Evolutionary conservation across 2,797 vertebrate genomes (phyloP), one percentile per base, ranked within the genome.

Genomic region (Oryzias sinensis): DNA sequence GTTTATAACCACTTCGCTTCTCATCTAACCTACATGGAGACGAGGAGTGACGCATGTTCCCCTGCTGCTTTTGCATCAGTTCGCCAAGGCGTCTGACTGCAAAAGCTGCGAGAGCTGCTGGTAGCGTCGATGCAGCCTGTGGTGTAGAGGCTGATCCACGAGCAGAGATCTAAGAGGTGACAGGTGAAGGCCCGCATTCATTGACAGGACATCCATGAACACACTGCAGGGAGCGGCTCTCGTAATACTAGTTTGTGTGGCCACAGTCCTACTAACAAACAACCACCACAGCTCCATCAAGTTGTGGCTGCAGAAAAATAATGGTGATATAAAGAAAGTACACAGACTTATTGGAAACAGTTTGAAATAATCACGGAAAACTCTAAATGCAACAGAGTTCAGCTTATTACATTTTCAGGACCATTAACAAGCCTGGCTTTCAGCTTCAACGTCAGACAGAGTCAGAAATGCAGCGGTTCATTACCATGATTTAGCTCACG

Each of bases 1-100:
- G 54, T 47, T 55, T 50, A 77, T 61, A 49, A 43, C 49, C 13
- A 11, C 55, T 9, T 5, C 33, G 40, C 20, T 20, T 37, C 66
- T 49, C 22, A 49, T 62, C 53, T 45, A 55, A 61, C 52, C 51
- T 48, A 20, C 4, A 41, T 53, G 22, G 6, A 29, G 20, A 44
- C 40, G 40, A 63, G 70, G 40, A 40, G 57, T 50, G 53, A 68
- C 40, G 51, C 62, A 40, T 52, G 62, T 53, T 53, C 27, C 45
- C 64, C 29, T 45, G 56, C 51, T 59, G 47, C 56, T 74, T 20
- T 15, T 22, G 15, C 41, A 44, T 25, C 15, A 1, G 2, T 25
- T 20, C 60, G 56, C 62, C 22, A 15, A 25, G 71, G 65, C 60
- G 25, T 45, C 42, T 16, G 47, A 18, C 60, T 61, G 17, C 49